Evolutionary conservation across 1,140 invertebrate genomes (phyloP), one percentile per base, ranked within the genome.

Genomic region (Bombus haemorrhoidalis): DNA sequence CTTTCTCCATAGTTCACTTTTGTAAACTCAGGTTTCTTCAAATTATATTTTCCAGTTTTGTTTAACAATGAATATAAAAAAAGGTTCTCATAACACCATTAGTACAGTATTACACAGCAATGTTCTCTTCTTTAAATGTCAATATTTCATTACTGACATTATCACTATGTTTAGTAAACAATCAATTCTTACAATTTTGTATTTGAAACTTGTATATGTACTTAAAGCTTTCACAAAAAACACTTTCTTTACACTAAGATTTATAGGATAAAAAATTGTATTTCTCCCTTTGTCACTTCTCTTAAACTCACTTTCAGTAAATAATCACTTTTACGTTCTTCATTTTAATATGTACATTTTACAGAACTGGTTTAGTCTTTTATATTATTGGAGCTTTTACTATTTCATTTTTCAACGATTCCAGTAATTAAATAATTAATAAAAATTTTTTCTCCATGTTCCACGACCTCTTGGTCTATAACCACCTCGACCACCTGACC

Each of bases 361-460:
- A 81, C 81, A 87, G 73, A 69, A 37, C 41, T 81, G 57, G 32
- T 83, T 71, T 72, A 64, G 68, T 68, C 43, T 82, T 86, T 84
- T 57, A 39, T 77, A 39, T 73, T 86, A 69, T 89, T 83, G 41
- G 73, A 72, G 43, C 76, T 76, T 71, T 83, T 71, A 32, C n/a
- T 59, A 59, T 59, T 85, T 85, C 22, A 78, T 79, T 12, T 83
- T 41, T 80, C 37, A 43, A 75, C 6, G 34, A 43, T 66, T 71
- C 4, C 83, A 66, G 41, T 22, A 66, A 39, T 81, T 28, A 22
- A n/a, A 22, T 25, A 68, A 47, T 91, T 95, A 95, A 82, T 95
- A 95, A 47, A 94, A 86, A 88, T 94, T 95, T 82, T 95, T 95
- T 81, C 94, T 91, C 94, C 95, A 95, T 32, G 91, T 87, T 57